Evolutionary conservation across 2,113 vertebrate species (phyloP).

Genomic region (Cryptoleucopteryx plumbea): DNA sequence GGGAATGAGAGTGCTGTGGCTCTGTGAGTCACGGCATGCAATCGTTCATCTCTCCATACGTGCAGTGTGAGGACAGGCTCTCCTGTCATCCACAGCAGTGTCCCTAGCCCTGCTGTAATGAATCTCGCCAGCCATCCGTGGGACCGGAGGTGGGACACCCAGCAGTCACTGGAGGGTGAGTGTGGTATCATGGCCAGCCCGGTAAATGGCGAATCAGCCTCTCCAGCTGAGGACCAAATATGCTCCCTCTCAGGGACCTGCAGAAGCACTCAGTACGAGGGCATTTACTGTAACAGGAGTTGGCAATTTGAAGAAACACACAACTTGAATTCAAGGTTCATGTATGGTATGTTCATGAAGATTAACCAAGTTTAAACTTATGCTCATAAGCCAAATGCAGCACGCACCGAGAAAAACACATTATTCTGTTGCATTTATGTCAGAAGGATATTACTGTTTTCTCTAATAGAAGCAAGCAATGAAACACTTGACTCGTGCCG

Average conservation of each 20-base stretch:
- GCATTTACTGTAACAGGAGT: neutral
- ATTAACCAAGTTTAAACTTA: neutral
- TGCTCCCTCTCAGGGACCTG: neutral
- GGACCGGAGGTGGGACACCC: neutral
- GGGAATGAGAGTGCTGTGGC: neutral
- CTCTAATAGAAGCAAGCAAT: neutral
- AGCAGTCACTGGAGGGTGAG: fast-evolving
- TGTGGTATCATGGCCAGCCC: fast-evolving
- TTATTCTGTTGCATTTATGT: neutral
- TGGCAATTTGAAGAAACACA: neutral
- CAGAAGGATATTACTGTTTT: neutral
- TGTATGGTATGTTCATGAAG: neutral
- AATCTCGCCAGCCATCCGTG: neutral
- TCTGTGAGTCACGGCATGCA: fast-evolving
- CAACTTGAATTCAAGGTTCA: neutral
- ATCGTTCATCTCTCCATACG: neutral
- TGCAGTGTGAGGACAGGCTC: neutral
- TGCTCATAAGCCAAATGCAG: neutral
- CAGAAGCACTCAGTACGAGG: fast-evolving
- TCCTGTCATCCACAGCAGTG: fast-evolving
- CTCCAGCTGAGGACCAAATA: fast-evolving
- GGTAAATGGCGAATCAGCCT: too few relatives aligned
- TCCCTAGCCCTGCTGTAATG: neutral
- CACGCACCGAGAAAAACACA: neutral
- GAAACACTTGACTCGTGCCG: neutral